Evolutionary conservation across 2,113 vertebrate species (phyloP).

Genomic region (Procapra przewalskii): DNA sequence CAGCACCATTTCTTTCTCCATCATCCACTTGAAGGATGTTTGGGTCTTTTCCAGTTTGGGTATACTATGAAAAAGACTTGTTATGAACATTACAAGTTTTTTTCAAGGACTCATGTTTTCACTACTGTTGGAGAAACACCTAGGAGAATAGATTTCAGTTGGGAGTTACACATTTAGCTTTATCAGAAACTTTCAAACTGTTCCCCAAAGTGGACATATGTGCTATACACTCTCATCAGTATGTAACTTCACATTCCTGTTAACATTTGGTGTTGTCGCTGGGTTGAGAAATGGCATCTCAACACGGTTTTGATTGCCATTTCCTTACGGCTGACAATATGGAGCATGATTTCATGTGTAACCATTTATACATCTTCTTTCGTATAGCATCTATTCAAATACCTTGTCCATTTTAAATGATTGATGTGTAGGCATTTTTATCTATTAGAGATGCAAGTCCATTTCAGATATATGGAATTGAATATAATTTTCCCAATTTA

Average conservation of each 20-base stretch:
- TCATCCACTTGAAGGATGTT: background rate
- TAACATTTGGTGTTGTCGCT: accelerated
- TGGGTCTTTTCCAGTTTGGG: background rate
- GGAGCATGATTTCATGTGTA: background rate
- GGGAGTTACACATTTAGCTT: background rate
- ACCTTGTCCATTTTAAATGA: background rate
- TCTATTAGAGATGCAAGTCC: background rate
- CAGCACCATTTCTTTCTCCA: background rate
- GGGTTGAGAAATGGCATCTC: background rate
- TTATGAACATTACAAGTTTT: background rate
- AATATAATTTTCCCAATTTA: background rate
- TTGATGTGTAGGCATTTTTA: background rate
- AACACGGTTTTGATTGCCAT: background rate
- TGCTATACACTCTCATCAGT: accelerated
- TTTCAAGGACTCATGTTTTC: background rate
- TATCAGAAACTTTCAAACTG: background rate
- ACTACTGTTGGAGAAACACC: background rate
- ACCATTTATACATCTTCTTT: background rate
- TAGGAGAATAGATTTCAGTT: background rate
- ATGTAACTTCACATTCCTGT: background rate
- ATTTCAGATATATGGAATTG: background rate
- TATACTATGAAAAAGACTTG: background rate
- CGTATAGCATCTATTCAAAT: background rate
- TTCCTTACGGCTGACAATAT: background rate
- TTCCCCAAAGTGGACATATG: too few relatives aligned